These are phyloP conservation scores for Pipistrellus pipistrellus DNA, from an alignment of 2,797 vertebrate genomes.

Conservation along the genomic window DNA sequence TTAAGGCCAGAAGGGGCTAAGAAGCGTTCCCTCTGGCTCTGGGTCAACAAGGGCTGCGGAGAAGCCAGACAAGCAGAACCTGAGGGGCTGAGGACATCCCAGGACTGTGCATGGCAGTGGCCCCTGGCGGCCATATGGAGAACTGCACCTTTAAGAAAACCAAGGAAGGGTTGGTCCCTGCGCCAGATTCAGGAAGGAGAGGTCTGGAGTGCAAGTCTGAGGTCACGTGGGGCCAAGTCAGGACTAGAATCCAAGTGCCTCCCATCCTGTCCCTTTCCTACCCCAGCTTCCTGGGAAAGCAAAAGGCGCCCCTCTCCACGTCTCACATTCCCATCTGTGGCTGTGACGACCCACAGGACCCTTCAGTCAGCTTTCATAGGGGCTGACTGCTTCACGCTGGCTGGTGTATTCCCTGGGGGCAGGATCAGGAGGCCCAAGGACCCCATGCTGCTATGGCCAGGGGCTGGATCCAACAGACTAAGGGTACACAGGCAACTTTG, in stretches of 20 bases:
- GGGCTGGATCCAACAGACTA: neutral
- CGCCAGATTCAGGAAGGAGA: neutral
- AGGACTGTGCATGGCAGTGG: neutral
- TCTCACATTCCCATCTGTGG: neutral
- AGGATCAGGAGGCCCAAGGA: neutral
- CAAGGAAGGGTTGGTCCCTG: no score
- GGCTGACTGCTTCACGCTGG: neutral
- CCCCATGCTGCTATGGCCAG: neutral
- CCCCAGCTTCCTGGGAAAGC: neutral
- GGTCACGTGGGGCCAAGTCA: neutral
- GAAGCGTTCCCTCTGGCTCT: slow-evolving; percentile 1
- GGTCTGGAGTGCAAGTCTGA: neutral
- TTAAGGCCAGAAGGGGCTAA: slow-evolving; percentile 37
- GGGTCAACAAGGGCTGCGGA: neutral
- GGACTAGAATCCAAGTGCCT: neutral
- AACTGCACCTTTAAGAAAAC: neutral
- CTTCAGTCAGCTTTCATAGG: neutral
- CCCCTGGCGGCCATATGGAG: neutral
- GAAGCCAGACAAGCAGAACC: neutral
- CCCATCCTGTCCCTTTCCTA: neutral
- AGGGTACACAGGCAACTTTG: neutral
- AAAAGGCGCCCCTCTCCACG: neutral
- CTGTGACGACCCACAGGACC: neutral
- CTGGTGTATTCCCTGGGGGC: neutral
- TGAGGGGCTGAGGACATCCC: neutral